phyloP scores from a whole-genome alignment of 2,888 invertebrate species.

The Morinoia aosen region DNA sequence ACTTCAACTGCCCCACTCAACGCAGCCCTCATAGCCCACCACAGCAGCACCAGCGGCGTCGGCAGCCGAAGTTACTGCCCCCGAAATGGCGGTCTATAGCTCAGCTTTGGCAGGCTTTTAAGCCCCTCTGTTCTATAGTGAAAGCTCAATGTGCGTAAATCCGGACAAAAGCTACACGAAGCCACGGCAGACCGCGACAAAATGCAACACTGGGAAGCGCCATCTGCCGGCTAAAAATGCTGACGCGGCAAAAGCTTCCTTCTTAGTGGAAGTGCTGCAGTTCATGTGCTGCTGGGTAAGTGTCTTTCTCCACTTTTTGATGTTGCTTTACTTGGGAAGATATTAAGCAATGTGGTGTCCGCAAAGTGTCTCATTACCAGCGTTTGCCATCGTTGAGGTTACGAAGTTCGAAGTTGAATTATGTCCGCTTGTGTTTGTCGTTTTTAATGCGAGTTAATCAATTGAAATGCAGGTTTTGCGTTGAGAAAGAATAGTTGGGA shows the following conservation, averaged over 20 bases:
- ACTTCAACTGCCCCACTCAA: neutral
- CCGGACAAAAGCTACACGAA: constrained; percentile 12
- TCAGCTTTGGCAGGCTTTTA: constrained; percentile 53
- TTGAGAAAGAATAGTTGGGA: too few relatives aligned
- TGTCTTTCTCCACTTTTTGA: neutral
- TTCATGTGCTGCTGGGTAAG: neutral
- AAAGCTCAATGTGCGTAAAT: constrained; percentile 46
- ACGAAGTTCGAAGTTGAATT: too few relatives aligned
- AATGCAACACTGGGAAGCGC: neutral
- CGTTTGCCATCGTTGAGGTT: too few relatives aligned
- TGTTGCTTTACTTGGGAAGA: neutral
- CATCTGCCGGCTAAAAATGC: neutral
- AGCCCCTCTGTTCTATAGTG: constrained; percentile 35
- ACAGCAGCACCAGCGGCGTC: neutral
- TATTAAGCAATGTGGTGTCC: too few relatives aligned
- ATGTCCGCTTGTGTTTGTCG: too few relatives aligned
- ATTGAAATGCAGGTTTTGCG: too few relatives aligned
- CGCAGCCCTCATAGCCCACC: neutral
- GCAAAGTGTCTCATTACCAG: too few relatives aligned
- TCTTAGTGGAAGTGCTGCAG: neutral
- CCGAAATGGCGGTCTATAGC: neutral
- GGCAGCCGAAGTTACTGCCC: neutral
- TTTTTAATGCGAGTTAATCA: too few relatives aligned
- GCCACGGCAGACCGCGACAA: neutral
- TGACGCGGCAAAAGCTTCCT: neutral